Base-by-base conservation (phyloP, 2,113 vertebrate species). In the Scatophagus argus region DNA sequence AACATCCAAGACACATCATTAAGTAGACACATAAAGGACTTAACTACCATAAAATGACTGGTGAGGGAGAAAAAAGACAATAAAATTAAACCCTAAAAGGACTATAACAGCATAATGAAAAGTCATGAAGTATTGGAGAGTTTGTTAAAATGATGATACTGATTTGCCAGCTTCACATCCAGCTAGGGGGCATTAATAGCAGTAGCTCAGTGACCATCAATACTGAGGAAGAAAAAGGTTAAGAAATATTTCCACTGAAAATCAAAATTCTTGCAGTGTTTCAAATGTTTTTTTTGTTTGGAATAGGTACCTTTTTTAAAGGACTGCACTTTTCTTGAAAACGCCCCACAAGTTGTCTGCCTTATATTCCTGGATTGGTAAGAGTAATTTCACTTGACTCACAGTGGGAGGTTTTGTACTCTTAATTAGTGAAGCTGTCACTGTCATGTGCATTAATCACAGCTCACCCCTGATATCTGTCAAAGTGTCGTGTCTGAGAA, bases 351-450 rank as follows among this genome's bases (percentile, higher is more conserved):
- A 1, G 1, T 47, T 23, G n/a, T 34, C 9, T 60, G 16, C n/a
- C 54, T 49, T 67, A 11, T 66, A 11, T 59, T 60, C 68, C 83
- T 9, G 13, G 43, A 66, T 54, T 56, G 52, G 62, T 82, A 66
- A 44, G 55, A 67, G 36, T 70, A 43, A 87, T 85, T 74, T 81
- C 59, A 64, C 41, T 75, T 75, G 89, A 74, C 78, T 68, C 75
- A 1, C 75, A 62, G 86, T 83, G 66, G 86, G 89, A 63, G 74
- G 74, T 69, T 74, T 51, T 81, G 75, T 82, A 60, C 64, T 68
- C 55, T 69, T 77, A 77, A 84, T 81, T 82, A 74, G 82, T 67
- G 59, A 87, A 84, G 60, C 69, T 77, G 83, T 84, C 80, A 74
- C 59, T 84, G 74, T 77, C 74, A 74, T 51, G 27, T 3, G 3